Conservation (phyloP, 2,113 vertebrate genomes). For the Pseudonaja textilis region DNA sequence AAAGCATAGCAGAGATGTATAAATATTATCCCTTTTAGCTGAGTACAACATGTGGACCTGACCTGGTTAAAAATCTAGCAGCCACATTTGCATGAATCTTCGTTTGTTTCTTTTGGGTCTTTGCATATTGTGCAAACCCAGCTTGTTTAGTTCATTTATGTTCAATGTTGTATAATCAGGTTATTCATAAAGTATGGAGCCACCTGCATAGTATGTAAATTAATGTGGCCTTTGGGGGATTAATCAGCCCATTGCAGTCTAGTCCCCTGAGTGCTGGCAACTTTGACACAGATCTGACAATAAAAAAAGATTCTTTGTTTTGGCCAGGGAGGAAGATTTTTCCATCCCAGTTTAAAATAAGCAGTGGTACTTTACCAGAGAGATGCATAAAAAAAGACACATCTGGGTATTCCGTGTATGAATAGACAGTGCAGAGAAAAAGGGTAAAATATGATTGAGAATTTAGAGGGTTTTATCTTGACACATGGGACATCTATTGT, state of each 20-base stretch:
- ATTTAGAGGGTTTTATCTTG: neutral
- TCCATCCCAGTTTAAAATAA: neutral
- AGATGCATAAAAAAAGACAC: neutral
- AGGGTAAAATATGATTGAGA: neutral
- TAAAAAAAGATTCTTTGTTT: neutral
- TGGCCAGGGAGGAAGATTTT: neutral
- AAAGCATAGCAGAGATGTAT: neutral
- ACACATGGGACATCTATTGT: neutral
- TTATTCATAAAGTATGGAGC: neutral
- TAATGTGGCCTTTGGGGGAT: neutral
- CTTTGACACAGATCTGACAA: neutral
- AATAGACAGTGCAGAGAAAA: neutral
- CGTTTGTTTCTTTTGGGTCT: neutral
- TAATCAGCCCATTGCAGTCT: neutral
- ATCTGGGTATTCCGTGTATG: neutral
- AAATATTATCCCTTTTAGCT: neutral
- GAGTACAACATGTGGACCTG: neutral
- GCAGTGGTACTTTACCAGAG: neutral
- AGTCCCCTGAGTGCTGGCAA: neutral
- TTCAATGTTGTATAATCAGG: neutral
- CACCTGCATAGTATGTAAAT: neutral
- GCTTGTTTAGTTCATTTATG: neutral
- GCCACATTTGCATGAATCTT: neutral
- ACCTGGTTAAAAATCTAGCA: neutral
- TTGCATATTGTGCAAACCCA: neutral